These are phyloP conservation scores for Mandrillus leucophaeus DNA, from an alignment of 2,113 vertebrate species.

Conservation along the genomic window DNA sequence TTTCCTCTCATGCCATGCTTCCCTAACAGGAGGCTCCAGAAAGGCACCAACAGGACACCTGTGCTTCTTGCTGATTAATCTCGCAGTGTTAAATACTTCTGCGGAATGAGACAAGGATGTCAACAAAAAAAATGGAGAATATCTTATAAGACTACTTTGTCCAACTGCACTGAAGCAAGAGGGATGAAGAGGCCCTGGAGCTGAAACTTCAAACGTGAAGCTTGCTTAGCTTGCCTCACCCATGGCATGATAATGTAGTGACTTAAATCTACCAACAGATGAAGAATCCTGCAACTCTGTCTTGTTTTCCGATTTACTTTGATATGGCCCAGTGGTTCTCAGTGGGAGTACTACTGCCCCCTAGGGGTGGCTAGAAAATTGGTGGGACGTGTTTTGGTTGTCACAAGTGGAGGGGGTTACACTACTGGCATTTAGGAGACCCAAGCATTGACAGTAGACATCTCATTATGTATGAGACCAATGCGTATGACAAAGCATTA, in stretches of 20 bases:
- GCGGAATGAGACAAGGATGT: not conserved
- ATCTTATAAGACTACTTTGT: not conserved
- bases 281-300: not conserved
- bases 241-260: not conserved
- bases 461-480: not conserved
- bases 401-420: not conserved
- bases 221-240: not conserved
- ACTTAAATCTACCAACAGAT: not conserved
- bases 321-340: not conserved
- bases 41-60: not conserved
- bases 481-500: fast-evolving
- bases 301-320: not conserved
- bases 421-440: not conserved
- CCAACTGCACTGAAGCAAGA: not conserved
- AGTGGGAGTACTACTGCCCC: not conserved
- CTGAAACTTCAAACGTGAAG: not conserved
- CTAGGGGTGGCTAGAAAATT: not conserved
- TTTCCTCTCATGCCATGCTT: not conserved
- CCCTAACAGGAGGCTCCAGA: not conserved
- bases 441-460: not conserved
- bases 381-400: not conserved
- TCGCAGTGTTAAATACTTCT: not conserved
- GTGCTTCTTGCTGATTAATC: not conserved
- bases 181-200: not conserved
- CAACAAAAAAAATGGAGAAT: not conserved